phyloP scores from a whole-genome alignment of 2,113 vertebrate genomes.

The Oceanodroma tethys region DNA sequence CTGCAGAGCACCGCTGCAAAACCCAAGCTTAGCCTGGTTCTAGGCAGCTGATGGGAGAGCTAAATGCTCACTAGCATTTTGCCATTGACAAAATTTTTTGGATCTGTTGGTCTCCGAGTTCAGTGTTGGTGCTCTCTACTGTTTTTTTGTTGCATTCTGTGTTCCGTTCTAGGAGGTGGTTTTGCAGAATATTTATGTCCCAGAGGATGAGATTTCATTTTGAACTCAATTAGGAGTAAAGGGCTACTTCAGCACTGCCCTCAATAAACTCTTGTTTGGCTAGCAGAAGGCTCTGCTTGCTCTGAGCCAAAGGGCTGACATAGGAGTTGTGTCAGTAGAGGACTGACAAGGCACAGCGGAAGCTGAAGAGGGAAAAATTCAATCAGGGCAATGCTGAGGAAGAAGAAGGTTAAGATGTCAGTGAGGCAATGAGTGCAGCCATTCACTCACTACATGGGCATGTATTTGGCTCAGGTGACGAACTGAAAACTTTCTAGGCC shows the following conservation, averaged over 20 bases:
- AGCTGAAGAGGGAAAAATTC: neutral
- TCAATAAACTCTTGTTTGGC: neutral
- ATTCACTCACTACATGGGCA: neutral
- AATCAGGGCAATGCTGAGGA: neutral
- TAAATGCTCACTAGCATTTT: neutral
- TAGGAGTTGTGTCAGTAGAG: neutral
- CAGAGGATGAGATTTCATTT: neutral
- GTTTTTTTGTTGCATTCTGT: neutral
- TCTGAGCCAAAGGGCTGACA: neutral
- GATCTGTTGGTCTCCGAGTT: neutral
- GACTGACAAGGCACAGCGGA: neutral
- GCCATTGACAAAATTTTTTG: neutral
- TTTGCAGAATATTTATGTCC: neutral
- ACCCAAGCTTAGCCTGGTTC: neutral
- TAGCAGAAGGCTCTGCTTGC: neutral
- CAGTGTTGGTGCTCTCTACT: neutral
- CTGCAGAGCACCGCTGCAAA: neutral
- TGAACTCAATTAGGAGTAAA: neutral
- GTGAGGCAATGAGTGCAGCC: neutral
- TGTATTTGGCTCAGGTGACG: neutral
- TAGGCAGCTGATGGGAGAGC: neutral
- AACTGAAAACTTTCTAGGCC: neutral
- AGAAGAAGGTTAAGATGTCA: neutral
- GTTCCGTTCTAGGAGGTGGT: neutral
- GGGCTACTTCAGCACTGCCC: neutral